phyloP scores from a whole-genome alignment of 2,113 vertebrate species.

The Strix aluco region DNA sequence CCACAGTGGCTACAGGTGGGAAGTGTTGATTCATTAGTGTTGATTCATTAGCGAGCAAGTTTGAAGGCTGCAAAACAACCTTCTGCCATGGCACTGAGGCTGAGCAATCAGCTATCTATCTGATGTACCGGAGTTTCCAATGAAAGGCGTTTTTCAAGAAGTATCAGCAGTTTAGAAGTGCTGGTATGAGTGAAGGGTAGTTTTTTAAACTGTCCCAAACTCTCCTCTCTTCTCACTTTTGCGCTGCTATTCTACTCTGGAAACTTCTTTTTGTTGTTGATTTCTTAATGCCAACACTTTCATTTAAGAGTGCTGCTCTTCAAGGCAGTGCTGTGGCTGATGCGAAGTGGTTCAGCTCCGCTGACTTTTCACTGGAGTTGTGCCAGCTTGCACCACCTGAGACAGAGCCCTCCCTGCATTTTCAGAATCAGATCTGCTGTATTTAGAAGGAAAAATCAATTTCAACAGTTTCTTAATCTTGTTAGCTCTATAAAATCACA shows the following conservation, averaged over 20 bases:
- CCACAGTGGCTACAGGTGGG: constrained; percentile 26
- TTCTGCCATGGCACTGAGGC: background rate
- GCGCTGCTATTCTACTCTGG: background rate
- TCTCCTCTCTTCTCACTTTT: background rate
- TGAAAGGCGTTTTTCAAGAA: background rate
- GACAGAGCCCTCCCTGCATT: background rate
- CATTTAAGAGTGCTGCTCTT: background rate
- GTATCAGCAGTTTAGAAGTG: constrained; percentile 9
- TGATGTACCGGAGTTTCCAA: constrained; percentile 15
- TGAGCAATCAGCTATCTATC: background rate
- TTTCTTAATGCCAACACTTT: background rate
- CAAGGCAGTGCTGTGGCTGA: background rate
- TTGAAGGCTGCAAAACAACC: background rate
- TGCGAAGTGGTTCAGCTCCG: background rate
- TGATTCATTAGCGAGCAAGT: constrained; percentile 4
- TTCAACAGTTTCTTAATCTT: constrained; percentile 63
- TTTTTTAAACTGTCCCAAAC: constrained; percentile 3
- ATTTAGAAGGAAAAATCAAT: constrained; percentile 67
- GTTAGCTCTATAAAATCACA: constrained; percentile 56
- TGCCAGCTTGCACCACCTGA: constrained; percentile 23
- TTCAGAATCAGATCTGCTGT: constrained; percentile 52
- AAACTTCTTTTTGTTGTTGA: background rate
- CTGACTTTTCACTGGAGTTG: constrained; percentile 11
- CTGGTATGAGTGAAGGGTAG: background rate
- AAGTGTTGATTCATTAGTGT: constrained; percentile 11